Conservation (phyloP, 2,888 invertebrate species). For the Acrocyrtus sp. region DNA sequence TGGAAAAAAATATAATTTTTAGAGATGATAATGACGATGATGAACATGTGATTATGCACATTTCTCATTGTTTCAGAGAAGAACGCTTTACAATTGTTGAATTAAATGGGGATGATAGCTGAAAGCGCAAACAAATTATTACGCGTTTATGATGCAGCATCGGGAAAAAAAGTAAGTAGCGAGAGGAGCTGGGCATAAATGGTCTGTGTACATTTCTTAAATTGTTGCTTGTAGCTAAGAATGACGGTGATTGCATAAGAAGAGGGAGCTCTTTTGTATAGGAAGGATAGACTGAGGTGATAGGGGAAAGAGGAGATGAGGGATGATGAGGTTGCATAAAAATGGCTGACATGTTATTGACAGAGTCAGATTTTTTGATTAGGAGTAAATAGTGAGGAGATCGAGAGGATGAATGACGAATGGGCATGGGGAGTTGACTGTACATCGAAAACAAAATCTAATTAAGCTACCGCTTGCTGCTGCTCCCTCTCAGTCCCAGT, state of each 20-base stretch:
- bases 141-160: conserved; percentile 33
- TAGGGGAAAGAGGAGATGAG: too few relatives aligned
- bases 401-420: conserved; percentile 31
- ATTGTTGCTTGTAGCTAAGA: too few relatives aligned
- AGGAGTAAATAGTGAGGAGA: conserved; percentile 32
- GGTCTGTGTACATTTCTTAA: too few relatives aligned
- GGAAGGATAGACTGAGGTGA: too few relatives aligned
- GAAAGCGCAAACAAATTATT: conserved; percentile 39
- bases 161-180: too few relatives aligned
- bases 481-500: too few relatives aligned
- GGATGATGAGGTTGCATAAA: conserved; percentile 53
- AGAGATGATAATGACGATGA: too few relatives aligned
- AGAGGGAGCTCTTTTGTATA: too few relatives aligned
- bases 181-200: too few relatives aligned
- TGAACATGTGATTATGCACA: too few relatives aligned
- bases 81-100: conserved; percentile 35
- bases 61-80: conserved; percentile 17
- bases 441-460: conserved; percentile 48
- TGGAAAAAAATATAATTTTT: background rate
- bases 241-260: too few relatives aligned
- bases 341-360: conserved; percentile 48
- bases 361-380: conserved; percentile 45
- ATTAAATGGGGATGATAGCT: conserved; percentile 36
- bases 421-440: conserved; percentile 44
- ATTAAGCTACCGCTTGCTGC: conserved; percentile 57